These are phyloP conservation scores for Ips typographus DNA, from an alignment of 1,140 invertebrate species.

Conservation along the genomic window DNA sequence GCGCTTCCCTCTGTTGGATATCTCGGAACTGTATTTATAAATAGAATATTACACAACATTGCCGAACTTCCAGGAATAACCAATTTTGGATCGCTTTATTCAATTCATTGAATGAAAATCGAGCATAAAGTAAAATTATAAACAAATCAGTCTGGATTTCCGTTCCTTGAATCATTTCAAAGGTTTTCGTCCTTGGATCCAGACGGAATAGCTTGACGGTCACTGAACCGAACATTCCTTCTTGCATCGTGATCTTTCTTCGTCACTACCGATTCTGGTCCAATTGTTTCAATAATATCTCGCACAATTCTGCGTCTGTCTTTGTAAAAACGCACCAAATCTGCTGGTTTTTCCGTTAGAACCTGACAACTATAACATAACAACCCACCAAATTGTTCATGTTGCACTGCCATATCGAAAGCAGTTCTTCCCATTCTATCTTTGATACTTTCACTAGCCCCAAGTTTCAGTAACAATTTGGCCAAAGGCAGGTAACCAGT, in stretches of 20 bases:
- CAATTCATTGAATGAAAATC: no score
- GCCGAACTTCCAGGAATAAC: no score
- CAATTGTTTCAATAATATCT: background rate
- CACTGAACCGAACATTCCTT: background rate
- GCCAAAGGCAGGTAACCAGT: conserved; percentile 24
- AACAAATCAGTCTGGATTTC: no score
- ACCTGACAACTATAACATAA: background rate
- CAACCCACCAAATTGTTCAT: conserved; percentile 17
- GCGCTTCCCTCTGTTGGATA: no score
- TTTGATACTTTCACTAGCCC: background rate
- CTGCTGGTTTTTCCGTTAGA: background rate
- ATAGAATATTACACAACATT: no score
- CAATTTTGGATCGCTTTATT: no score
- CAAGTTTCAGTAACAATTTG: conserved; percentile 3
- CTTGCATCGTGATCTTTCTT: background rate
- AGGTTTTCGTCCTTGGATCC: no score
- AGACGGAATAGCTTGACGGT: background rate
- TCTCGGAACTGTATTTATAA: no score
- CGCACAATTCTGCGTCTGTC: background rate
- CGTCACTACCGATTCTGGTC: background rate
- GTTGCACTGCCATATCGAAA: conserved; percentile 11
- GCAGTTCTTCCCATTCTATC: conserved; percentile 8
- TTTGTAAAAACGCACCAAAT: background rate
- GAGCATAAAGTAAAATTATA: no score
- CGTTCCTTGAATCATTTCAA: no score